These are phyloP conservation scores for Morus bassanus DNA, from an alignment of 2,797 vertebrate species.

Conservation along the genomic window DNA sequence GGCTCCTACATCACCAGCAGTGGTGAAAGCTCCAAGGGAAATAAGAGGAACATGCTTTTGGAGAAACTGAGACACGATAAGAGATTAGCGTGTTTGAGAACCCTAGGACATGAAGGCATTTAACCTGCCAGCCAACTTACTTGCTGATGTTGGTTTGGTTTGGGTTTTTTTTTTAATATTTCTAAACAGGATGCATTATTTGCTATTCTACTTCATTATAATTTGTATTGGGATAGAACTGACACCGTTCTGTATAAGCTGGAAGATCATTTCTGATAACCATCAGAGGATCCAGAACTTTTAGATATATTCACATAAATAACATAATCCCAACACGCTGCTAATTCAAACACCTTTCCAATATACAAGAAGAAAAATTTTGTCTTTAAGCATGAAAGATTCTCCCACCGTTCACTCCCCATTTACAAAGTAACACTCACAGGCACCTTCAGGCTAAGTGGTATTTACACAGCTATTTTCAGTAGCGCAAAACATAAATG, in stretches of 20 bases:
- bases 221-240: neutral
- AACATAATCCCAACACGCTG: fast-evolving
- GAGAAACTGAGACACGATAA: neutral
- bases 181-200: neutral
- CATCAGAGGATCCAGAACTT: neutral
- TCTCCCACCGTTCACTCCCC: neutral
- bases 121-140: neutral
- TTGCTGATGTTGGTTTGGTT: neutral
- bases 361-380: neutral
- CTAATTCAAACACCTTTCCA: neutral
- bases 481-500: neutral
- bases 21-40: neutral
- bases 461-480: conserved; percentile 18
- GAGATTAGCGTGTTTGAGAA: neutral
- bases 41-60: neutral
- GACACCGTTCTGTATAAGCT: neutral
- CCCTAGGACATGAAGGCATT: neutral
- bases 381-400: neutral
- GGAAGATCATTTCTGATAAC: neutral
- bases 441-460: neutral
- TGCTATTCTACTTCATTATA: neutral
- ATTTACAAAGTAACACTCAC: neutral
- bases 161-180: neutral
- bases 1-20: neutral
- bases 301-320: neutral